These are phyloP conservation scores for Acipenser oxyrinchus DNA, from an alignment of 2,797 vertebrate species.

Conservation along the genomic window DNA sequence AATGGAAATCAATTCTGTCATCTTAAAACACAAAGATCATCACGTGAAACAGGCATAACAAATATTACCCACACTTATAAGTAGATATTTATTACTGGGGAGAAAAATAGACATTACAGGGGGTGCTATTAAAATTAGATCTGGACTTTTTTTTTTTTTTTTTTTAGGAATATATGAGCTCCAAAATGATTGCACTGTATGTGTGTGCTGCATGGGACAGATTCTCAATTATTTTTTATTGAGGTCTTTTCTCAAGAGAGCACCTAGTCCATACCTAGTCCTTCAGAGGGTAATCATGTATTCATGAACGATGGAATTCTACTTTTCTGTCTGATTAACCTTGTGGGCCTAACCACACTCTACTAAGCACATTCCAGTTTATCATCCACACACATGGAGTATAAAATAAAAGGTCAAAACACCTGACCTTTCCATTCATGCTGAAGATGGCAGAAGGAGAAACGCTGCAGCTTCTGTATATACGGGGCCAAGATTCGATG, in stretches of 20 bases:
- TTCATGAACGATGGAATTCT: background rate
- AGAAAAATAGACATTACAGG: too few relatives aligned
- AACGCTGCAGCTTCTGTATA: too few relatives aligned
- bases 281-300: background rate
- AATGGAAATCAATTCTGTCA: constrained; percentile 17
- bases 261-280: background rate
- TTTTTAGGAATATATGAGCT: too few relatives aligned
- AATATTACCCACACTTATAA: too few relatives aligned
- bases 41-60: too few relatives aligned
- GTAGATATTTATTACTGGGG: too few relatives aligned
- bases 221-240: background rate
- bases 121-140: too few relatives aligned
- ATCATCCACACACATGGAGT: background rate
- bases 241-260: background rate
- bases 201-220: background rate
- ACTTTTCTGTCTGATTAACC: background rate
- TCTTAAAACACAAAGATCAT: background rate
- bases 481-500: too few relatives aligned
- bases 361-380: background rate
- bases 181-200: background rate
- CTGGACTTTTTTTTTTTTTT: too few relatives aligned
- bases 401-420: background rate
- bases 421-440: background rate
- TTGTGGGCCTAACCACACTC: background rate
- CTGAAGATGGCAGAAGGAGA: too few relatives aligned